Evolutionary conservation across 2,888 invertebrate species (phyloP), one percentile per base, ranked within the genome.

Genomic region (Dioctria rufipes): DNA sequence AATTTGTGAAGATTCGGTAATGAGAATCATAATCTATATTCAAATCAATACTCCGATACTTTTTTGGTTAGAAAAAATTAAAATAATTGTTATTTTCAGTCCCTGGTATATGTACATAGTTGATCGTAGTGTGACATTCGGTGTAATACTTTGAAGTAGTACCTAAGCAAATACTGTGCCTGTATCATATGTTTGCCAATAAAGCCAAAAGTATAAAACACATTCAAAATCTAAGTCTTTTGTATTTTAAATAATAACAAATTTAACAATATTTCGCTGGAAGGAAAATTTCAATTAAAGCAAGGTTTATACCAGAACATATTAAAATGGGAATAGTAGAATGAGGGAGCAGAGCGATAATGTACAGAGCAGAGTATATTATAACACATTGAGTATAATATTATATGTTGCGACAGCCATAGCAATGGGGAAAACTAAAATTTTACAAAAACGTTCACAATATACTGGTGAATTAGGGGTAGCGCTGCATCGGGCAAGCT

Each of bases 401-500:
- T 71, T 80, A 71, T 73, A 71, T 73, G 58, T 71, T 71, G 80
- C 80, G 63, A 80, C 80, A 80, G 80, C 80, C 80, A 80, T 80
- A 80, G 80, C 80, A 65, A 66, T 78, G 78, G 78, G 25, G 66
- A 66, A 78, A 78, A 66, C 40, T n/a, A 78, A 78, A 66, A 63
- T 51, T 66, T 78, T 66, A 78, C 78, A 66, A 13, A 63, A 77
- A 80, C 75, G 66, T 65, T 78, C 39, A 67, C 67, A 78, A 69
- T 71, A 42, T 73, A 73, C 73, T 67, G 75, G 63, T 78, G 81
- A 66, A 60, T 71, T 60, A 58, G 82, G 83, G 84, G 86, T 86
- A 86, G 85, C 87, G 85, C 85, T 87, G 87, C 87, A 87, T 86
- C 86, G 87, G 86, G 80, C 71, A 82, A 81, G 80, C 82, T 81